Evolutionary conservation across 2,797 vertebrate species (phyloP).

Genomic region (Halcyon leucocephala): DNA sequence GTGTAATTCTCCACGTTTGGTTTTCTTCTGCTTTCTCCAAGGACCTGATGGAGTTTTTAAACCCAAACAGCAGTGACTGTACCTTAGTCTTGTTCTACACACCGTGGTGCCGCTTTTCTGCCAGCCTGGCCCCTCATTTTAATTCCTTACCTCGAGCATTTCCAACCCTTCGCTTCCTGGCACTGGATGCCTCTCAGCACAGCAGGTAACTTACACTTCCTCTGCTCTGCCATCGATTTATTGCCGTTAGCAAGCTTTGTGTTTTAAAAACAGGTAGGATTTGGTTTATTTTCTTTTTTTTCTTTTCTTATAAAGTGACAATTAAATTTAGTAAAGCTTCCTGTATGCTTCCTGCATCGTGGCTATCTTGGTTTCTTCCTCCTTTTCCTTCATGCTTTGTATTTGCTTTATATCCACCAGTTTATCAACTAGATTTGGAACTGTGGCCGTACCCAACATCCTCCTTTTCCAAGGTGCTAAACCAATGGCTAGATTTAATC

Average conservation of each 20-base stretch:
- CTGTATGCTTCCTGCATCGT: not conserved
- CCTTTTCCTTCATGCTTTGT: not conserved
- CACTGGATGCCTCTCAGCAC: conserved; percentile 95
- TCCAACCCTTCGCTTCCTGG: conserved; percentile 92
- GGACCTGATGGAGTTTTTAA: conserved; percentile 97
- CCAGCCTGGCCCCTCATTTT: conserved; percentile 92
- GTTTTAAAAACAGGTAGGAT: not conserved
- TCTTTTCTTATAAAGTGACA: not conserved
- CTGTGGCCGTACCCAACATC: conserved; percentile 97
- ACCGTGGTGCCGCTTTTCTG: conserved; percentile 95
- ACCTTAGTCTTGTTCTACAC: conserved; percentile 95
- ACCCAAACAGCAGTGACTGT: conserved; percentile 92
- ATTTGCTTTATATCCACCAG: conserved; percentile 72
- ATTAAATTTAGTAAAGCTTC: not conserved
- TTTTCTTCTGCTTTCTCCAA: conserved; percentile 63
- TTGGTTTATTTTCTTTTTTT: not conserved
- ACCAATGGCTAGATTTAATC: conserved; percentile 98
- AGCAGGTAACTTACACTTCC: conserved; percentile 86
- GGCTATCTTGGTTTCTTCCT: not conserved
- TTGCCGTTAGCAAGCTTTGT: not conserved
- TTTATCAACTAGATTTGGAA: conserved; percentile 97
- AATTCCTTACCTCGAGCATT: conserved; percentile 93
- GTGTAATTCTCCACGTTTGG: not conserved
- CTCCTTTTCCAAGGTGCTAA: conserved; percentile 97
- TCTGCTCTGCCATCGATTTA: not conserved